phyloP scores from a whole-genome alignment of 2,888 invertebrate genomes.

The Athetis lepigone region DNA sequence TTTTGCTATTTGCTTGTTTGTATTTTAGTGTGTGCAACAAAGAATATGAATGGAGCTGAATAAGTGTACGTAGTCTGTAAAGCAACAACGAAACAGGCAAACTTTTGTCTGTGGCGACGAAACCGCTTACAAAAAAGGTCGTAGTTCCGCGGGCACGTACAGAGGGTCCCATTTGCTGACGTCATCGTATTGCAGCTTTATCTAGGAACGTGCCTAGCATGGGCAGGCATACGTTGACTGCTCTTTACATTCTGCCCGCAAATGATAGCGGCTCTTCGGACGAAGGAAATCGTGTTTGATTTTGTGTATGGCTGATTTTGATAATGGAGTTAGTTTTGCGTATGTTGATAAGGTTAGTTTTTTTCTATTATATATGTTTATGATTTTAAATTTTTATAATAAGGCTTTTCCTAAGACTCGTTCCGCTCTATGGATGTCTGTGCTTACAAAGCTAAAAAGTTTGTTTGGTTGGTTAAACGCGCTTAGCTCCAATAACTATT shows the following conservation, averaged over 20 bases:
- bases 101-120: conserved; percentile 2
- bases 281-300: conserved; percentile 18
- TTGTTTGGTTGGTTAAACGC: too few relatives aligned
- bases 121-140: conserved; percentile 46
- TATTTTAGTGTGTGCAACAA: too few relatives aligned
- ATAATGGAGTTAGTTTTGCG: conserved; percentile 10
- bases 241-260: conserved; percentile 41
- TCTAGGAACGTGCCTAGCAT: conserved; percentile 58
- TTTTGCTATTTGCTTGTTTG: too few relatives aligned
- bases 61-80: too few relatives aligned
- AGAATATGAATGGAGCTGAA: too few relatives aligned
- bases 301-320: conserved; percentile 15
- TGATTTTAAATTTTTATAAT: too few relatives aligned
- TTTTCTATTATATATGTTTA: too few relatives aligned
- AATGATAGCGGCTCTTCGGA: conserved; percentile 29
- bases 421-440: too few relatives aligned
- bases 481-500: too few relatives aligned
- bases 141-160: conserved; percentile 45
- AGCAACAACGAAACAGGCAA: conserved; percentile 24
- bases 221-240: conserved; percentile 24
- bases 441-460: too few relatives aligned
- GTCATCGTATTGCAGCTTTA: conserved; percentile 51
- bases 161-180: conserved; percentile 53
- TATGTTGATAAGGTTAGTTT: too few relatives aligned
- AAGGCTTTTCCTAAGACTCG: too few relatives aligned